Evolutionary conservation across 2,113 vertebrate genomes (phyloP), one percentile per base, ranked within the genome.

Genomic region (Abramis brama): DNA sequence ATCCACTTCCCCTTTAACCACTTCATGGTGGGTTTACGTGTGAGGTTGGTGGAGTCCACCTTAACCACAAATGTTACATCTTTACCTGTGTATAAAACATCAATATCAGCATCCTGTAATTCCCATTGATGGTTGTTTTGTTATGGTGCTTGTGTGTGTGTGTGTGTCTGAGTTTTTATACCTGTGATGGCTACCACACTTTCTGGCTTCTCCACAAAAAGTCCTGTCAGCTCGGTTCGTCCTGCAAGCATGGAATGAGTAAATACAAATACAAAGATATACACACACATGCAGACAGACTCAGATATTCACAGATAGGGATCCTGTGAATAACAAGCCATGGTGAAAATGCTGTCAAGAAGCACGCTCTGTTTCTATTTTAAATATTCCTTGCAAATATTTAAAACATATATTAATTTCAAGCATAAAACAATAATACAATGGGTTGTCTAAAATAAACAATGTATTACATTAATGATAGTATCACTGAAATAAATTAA

Each of bases 1-100:
- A 96, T 21, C 97, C 97, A 98, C 87, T 98, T 98, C 0, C 97
- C 97, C 91, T 98, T 98, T 91, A 98, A 92, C 97, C 97, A 98
- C 79, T 96, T 97, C 90, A 97, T 89, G 12, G 86, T 33, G 0
- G 97, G 97, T 79, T 97, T 97, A 73, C 86, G 94, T 0, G 90
- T 59, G 19, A 98, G 92, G 64, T 90, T 93, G 86, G 89, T 90
- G 0, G 97, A 94, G 30, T 97, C 96, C 64, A 97, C 93, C 85
- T 92, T 95, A 36, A 96, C 94, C 7, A 47, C 25, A 6, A 97
- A 85, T 7, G 75, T 45, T 0, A 92, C 1, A 21, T 97, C 94
- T 60, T 74, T 71, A 6, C 97, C 96, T 97, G 90, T n/a, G 73
- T 62, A 85, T 23, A 85, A 83, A 73, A 78, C 73, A 85, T 27